Evolutionary conservation across 2,113 vertebrate genomes (phyloP).

Genomic region (Phasianus colchicus): DNA sequence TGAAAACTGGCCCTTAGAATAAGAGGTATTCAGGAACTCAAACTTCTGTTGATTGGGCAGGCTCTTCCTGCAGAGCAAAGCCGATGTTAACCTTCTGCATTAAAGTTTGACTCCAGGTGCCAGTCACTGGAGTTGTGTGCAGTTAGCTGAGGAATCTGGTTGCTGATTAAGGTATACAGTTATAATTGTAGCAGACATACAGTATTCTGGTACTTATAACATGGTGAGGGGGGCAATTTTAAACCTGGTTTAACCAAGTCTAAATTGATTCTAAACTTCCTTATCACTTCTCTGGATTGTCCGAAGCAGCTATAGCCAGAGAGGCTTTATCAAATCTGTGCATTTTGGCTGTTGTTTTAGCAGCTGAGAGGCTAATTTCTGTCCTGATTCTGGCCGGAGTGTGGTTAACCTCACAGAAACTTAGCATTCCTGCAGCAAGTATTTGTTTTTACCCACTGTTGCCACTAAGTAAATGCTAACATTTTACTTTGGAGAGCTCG

Average conservation of each 20-base stretch:
- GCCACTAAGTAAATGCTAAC: conserved; percentile 57
- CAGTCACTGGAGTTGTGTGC: background rate
- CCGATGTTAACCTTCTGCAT: background rate
- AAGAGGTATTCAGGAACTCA: background rate
- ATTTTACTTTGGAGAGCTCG: conserved; percentile 40
- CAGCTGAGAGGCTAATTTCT: conserved; percentile 18
- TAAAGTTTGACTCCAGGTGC: background rate
- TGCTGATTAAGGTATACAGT: background rate
- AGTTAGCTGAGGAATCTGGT: background rate
- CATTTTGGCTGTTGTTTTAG: background rate
- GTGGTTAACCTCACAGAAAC: conserved; percentile 66
- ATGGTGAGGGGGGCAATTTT: fast-evolving
- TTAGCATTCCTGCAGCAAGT: conserved; percentile 42
- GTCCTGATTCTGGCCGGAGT: conserved; percentile 28
- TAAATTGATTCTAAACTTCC: background rate
- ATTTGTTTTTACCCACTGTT: conserved; percentile 11
- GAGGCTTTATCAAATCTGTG: background rate
- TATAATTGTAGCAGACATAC: background rate
- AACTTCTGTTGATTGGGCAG: background rate
- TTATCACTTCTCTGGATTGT: background rate
- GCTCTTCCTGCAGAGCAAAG: background rate
- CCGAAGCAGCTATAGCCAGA: background rate
- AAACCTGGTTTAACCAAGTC: background rate
- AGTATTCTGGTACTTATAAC: background rate
- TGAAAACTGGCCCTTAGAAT: conserved; percentile 8